These are phyloP conservation scores for Salminus brasiliensis DNA, from an alignment of 2,113 vertebrate species.

Conservation along the genomic window DNA sequence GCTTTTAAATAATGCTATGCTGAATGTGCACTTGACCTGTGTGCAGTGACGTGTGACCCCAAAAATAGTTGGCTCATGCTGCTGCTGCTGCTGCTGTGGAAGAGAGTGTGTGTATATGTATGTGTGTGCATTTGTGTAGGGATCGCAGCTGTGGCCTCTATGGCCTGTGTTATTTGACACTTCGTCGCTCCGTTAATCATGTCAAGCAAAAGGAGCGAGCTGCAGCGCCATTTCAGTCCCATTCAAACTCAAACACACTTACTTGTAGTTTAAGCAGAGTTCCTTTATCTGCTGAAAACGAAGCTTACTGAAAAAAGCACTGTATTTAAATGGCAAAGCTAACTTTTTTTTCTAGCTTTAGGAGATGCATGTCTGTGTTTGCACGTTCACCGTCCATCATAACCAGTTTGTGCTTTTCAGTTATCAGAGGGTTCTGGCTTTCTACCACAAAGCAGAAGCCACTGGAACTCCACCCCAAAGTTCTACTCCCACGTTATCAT, in stretches of 20 bases:
- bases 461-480: too few species aligned
- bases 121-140: neutral
- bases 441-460: too few species aligned
- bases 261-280: neutral
- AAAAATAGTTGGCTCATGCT: neutral
- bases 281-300: neutral
- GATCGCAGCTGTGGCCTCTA: constrained; percentile 12
- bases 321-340: neutral
- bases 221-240: neutral
- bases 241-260: neutral
- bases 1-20: constrained; percentile 4
- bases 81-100: constrained; percentile 10
- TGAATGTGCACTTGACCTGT: constrained; percentile 34
- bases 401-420: too few species aligned
- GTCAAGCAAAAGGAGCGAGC: neutral
- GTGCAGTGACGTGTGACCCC: constrained; percentile 1
- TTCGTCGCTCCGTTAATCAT: neutral
- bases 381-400: too few species aligned
- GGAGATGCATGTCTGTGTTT: too few species aligned
- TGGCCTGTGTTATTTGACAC: constrained; percentile 20
- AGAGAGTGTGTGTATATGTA: constrained; percentile 19
- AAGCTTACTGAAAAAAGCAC: neutral
- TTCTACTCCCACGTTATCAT: too few species aligned
- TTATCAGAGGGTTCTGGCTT: too few species aligned
- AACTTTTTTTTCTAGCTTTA: too few species aligned